phyloP scores from a whole-genome alignment of 2,888 invertebrate genomes.

The Pilophorus perplexus region DNA sequence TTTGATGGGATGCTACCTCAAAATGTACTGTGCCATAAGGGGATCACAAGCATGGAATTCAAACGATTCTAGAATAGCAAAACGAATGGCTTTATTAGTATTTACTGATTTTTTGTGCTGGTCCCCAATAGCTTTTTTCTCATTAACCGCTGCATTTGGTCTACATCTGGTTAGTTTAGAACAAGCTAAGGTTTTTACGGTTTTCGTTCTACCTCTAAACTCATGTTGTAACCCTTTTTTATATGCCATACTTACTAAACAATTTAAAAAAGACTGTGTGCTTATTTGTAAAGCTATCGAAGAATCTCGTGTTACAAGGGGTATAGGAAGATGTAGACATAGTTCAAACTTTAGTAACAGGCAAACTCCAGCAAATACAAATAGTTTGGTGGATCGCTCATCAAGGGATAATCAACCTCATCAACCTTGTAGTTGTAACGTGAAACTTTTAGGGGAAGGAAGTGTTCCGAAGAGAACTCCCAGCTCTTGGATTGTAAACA shows the following conservation, averaged over 20 bases:
- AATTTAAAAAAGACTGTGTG: constrained; percentile 96
- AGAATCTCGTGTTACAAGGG: constrained; percentile 84
- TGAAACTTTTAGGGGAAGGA: constrained; percentile 54
- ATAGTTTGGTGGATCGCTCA: constrained; percentile 76
- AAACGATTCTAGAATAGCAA: constrained; percentile 93
- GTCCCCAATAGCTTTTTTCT: constrained; percentile 96
- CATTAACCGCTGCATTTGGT: constrained; percentile 90
- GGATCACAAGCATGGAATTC: constrained; percentile 96
- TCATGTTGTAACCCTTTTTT: constrained; percentile 97
- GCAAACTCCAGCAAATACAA: constrained; percentile 82
- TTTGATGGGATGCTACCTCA: constrained; percentile 91
- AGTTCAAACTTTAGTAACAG: constrained; percentile 84
- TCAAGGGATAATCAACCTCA: constrained; percentile 64
- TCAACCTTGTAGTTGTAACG: constrained; percentile 60
- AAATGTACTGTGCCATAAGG: constrained; percentile 97
- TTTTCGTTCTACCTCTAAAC: constrained; percentile 92
- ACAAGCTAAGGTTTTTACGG: constrained; percentile 92
- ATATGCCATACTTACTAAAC: constrained; percentile 95
- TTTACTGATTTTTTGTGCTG: constrained; percentile 97
- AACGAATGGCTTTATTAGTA: constrained; percentile 92
- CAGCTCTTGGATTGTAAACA: constrained; percentile 53
- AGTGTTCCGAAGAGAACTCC: constrained; percentile 49
- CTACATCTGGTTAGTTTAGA: constrained; percentile 86
- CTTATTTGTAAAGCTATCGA: constrained; percentile 94
- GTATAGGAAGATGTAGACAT: constrained; percentile 81